Percentiles rank a stretch among this genome's conserved stretches.
Conservation (phyloP, 1,140 invertebrate genomes). For the Atta texana region DNA sequence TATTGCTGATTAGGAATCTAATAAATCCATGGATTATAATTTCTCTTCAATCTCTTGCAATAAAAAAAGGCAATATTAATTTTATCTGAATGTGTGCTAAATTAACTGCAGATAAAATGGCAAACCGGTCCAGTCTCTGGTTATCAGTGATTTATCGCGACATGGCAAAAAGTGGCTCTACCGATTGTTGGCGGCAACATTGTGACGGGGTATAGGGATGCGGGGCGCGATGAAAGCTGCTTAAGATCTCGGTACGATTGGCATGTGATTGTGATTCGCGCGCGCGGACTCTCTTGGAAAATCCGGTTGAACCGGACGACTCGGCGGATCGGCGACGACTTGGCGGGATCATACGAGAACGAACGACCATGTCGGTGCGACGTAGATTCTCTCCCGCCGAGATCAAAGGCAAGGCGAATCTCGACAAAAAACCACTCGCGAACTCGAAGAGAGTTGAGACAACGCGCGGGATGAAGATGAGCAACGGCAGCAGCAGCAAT, state of each 20-base stretch:
- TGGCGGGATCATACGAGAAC: not conserved
- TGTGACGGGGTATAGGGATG: constrained; percentile 11
- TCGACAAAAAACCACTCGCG: constrained; percentile 66
- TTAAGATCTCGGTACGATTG: constrained; percentile 65
- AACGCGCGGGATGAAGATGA: not conserved
- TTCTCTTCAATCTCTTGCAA: not conserved
- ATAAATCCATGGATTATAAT: not conserved
- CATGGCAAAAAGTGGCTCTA: constrained; percentile 35
- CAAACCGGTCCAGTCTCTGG: not conserved
- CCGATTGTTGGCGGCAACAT: constrained; percentile 40
- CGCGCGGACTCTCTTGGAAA: constrained; percentile 57
- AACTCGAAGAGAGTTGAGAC: not conserved
- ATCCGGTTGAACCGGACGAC: constrained; percentile 71
- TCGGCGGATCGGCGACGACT: not conserved
- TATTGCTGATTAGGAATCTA: not conserved
- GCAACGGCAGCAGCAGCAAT: not conserved
- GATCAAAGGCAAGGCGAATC: constrained; percentile 73
- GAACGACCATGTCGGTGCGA: too few relatives aligned
- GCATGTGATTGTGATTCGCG: constrained; percentile 59
- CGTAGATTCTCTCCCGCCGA: constrained; percentile 46
- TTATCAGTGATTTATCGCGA: constrained; percentile 50
- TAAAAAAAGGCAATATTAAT: not conserved
- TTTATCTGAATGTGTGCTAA: not conserved
- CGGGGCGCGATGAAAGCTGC: constrained; percentile 55
- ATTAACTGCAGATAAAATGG: not conserved